Evolutionary conservation across 2,113 vertebrate genomes (phyloP).

Genomic region (Gnathonemus echidnorhynchus): DNA sequence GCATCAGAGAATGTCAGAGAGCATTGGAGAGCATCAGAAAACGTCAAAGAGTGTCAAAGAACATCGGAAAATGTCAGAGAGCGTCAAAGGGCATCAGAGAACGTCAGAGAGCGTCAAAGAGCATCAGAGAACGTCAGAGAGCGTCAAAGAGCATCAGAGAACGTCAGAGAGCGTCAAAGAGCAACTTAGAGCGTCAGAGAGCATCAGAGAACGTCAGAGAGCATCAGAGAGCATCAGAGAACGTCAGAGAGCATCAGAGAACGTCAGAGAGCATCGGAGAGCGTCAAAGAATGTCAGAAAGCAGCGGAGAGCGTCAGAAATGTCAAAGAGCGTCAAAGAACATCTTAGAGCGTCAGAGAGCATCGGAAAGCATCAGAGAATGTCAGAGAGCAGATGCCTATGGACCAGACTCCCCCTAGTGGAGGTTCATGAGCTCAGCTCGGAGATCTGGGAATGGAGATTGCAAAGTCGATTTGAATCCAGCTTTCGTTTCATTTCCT

Average conservation of each 20-base stretch:
- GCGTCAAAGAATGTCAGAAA: background rate
- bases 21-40: too few species aligned
- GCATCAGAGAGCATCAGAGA: background rate
- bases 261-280: background rate
- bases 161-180: background rate
- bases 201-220: background rate
- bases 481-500: background rate
- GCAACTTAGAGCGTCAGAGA: background rate
- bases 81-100: fast-evolving
- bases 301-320: too few species aligned
- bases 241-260: background rate
- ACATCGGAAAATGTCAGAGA: fast-evolving
- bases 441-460: background rate
- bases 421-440: background rate
- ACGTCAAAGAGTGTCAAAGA: too few species aligned
- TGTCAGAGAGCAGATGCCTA: background rate
- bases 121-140: background rate
- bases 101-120: too few species aligned
- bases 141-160: too few species aligned
- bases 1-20: fast-evolving
- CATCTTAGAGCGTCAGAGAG: background rate
- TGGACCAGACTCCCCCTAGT: slow-evolving; percentile 23
- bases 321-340: background rate
- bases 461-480: background rate
- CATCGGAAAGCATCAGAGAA: background rate